Percentiles rank a stretch among this genome's conserved stretches.
Conservation (phyloP, 2,888 invertebrate species). For the Synanthedon andrenaeformis region DNA sequence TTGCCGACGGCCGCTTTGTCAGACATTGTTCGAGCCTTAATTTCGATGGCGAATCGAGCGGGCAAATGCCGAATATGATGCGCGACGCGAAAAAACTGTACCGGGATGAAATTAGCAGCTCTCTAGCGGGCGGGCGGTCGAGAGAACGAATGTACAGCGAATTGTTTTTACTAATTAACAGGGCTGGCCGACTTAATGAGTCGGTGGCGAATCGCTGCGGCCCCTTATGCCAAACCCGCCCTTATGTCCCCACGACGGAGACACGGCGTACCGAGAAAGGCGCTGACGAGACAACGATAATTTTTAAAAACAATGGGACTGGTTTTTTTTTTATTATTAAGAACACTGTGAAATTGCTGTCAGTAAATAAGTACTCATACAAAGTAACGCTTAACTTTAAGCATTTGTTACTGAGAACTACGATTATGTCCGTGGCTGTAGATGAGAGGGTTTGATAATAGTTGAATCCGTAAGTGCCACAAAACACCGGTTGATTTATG, state of each 20-base stretch:
- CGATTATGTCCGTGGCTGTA: background rate
- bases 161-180: conserved; percentile 69
- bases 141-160: conserved; percentile 54
- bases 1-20: conserved; percentile 69
- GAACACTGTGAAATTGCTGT: background rate
- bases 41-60: conserved; percentile 67
- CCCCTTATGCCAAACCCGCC: conserved; percentile 12
- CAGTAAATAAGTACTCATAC: background rate
- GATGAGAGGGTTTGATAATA: background rate
- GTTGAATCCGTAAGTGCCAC: conserved; percentile 6
- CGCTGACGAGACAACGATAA: conserved; percentile 17
- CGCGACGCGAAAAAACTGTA: conserved; percentile 63
- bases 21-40: conserved; percentile 69
- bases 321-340: conserved; percentile 4
- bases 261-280: conserved; percentile 17
- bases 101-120: conserved; percentile 67
- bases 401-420: background rate
- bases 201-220: conserved; percentile 15
- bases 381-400: background rate
- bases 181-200: conserved; percentile 56
- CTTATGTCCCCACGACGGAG: conserved; percentile 15
- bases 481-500: conserved; percentile 30
- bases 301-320: conserved; percentile 28
- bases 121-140: conserved; percentile 68
- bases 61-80: conserved; percentile 70